Evolutionary conservation across 1,140 invertebrate genomes (phyloP), one percentile per base, ranked within the genome.

Genomic region (Drosophila yakuba): DNA sequence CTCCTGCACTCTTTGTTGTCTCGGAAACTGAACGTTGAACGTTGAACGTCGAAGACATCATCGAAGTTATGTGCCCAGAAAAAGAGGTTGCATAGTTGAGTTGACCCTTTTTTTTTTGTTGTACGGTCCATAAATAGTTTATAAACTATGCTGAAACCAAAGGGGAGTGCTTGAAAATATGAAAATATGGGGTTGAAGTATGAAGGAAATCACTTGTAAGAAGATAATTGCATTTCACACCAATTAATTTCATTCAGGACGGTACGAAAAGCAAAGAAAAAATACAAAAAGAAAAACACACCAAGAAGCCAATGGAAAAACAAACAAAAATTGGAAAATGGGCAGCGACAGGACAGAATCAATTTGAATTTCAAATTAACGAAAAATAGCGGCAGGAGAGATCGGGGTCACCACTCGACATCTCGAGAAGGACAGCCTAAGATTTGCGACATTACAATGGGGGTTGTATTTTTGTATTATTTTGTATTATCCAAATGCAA

Each of bases 21-120:
- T 84, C 48, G 38, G 20, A 28, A 54, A 61, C 60, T 81, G 64
- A 51, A 77, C 54, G 83, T 83, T 79, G 83, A 89, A 83, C 54
- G 83, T 88, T 78, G 64, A 51, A 77, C 54, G 83, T 88, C 84
- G 83, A 88, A 83, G 83, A 78, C 83, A 77, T 88, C 84, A 88
- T 89, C 83, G 84, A 88, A 88, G 83, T 71, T 83, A 88, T 88
- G 83, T 79, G 80, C 67, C 51, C 61, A 45, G 64, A 74, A 62
- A 68, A 69, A 51, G 28, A 51, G 48, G 8, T 35, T 79, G 80
- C 84, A 89, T 88, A 89, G 79, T 83, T 88, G 79, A 88, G 84
- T 89, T 88, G 79, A 88, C 75, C 81, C 76, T 82, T 78, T 74
- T 39, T 52, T 52, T 51, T 44, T 38, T 54, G 78, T 39, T 39